Conservation (phyloP, 2,113 vertebrate species). For the Phodopus roborovskii region DNA sequence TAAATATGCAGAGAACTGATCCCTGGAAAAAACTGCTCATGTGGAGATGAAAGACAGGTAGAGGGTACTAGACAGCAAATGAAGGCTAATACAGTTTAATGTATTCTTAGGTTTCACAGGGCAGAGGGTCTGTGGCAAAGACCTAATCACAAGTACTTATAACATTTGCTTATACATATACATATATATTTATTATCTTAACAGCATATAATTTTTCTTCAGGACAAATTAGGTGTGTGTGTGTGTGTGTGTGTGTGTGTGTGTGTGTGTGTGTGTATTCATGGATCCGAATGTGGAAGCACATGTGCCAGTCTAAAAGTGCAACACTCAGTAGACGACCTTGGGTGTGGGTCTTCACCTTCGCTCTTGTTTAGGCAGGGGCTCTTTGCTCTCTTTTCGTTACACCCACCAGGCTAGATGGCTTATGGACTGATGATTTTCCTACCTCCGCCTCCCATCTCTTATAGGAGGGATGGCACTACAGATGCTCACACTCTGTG, state of each 20-base stretch:
- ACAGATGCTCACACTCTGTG: neutral
- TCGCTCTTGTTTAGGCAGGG: neutral
- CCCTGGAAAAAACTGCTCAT: neutral
- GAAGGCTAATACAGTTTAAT: neutral
- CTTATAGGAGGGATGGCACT: neutral
- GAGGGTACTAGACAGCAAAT: neutral
- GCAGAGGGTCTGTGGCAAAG: neutral
- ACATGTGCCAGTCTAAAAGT: too few relatives aligned
- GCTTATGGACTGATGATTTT: too few relatives aligned
- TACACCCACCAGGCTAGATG: too few relatives aligned
- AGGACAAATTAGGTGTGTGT: neutral
- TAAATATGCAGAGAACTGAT: neutral
- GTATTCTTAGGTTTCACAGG: neutral
- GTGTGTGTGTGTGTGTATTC: neutral
- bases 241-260: neutral
- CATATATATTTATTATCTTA: neutral
- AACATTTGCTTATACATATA: too few relatives aligned
- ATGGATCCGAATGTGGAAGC: neutral
- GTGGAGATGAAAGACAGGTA: neutral
- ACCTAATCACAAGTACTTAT: rapidly evolving
- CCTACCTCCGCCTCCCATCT: neutral
- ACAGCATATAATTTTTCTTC: neutral
- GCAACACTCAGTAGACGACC: neutral
- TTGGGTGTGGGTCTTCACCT: neutral
- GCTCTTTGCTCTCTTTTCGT: neutral